Evolutionary conservation across 2,113 vertebrate species (phyloP), one percentile per base, ranked within the genome.

Genomic region (Dipodomys merriami): DNA sequence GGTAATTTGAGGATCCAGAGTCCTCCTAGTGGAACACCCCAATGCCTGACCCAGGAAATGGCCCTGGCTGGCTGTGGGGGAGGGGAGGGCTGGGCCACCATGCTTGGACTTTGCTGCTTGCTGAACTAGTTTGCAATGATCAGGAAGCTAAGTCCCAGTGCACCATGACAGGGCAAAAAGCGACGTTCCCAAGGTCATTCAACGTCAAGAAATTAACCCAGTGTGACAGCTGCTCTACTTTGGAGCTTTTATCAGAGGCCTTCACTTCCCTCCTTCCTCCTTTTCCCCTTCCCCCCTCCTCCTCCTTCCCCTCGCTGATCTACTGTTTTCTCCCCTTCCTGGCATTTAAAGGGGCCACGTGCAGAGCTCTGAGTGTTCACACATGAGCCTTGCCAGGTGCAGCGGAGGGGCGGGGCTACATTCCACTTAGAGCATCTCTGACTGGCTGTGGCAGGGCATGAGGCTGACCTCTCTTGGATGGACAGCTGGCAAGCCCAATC

Each of bases 201-300:
- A 29, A 15, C 88, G 18, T 67, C 73, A 71, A 78, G 65, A 91
- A 81, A 83, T 85, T 93, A 96, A 96, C 80, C 86, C 57, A 27
- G 60, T 20, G n/a, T 94, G 97, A 95, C 92, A 93, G 92, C 77
- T 95, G 95, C 79, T 81, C 95, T 88, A 87, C 94, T 94, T 94
- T 33, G 44, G 79, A 94, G 92, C 88, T 86, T 86, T 95, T 88
- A 94, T 87, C 83, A 84, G 83, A 91, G 78, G 53, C 27, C 10
- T 39, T 71, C 87, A 25, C 80, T 86, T 35, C 44, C 29, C 46
- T 8, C 44, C 46, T 35, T 12, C n/a, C n/a, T 12, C 46, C 23
- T 13, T 25, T 53, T n/a, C 27, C 1, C 20, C 29, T 74, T 23
- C 68, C 46, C 62, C 20, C 44, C 29, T 57, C 9, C 18, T 35